Evolutionary conservation across 2,797 vertebrate genomes (phyloP).

Genomic region (Anguilla megastoma): DNA sequence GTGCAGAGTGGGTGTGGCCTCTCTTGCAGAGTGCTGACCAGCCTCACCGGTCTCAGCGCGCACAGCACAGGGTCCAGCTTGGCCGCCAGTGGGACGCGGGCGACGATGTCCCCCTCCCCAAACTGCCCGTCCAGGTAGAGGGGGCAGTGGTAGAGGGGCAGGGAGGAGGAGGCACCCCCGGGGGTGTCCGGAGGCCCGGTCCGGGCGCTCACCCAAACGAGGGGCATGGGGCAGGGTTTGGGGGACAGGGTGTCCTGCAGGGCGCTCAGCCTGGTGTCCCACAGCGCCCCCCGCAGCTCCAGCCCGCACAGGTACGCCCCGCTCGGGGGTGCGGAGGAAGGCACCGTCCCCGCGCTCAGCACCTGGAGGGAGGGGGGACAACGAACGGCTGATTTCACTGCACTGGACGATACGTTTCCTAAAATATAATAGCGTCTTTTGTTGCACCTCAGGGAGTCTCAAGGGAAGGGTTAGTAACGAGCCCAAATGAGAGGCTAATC

Average conservation of each 20-base stretch:
- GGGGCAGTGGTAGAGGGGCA: slow-evolving; percentile 72
- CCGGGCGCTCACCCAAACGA: slow-evolving; percentile 62
- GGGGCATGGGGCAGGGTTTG: slow-evolving; percentile 66
- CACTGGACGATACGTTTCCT: background rate
- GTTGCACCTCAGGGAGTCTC: background rate
- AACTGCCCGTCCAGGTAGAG: slow-evolving; percentile 63
- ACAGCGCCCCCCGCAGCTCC: slow-evolving; percentile 73
- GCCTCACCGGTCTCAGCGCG: slow-evolving; percentile 63
- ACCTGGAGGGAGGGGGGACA: slow-evolving; percentile 59
- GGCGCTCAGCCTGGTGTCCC: slow-evolving; percentile 65
- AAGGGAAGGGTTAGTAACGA: background rate
- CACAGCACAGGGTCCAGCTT: slow-evolving; percentile 62
- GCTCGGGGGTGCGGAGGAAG: slow-evolving; percentile 40
- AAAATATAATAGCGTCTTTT: background rate
- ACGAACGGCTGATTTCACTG: background rate
- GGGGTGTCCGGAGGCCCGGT: slow-evolving; percentile 30
- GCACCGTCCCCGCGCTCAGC: slow-evolving; percentile 41
- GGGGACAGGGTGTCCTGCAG: slow-evolving; percentile 63
- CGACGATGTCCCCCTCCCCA: slow-evolving; percentile 52
- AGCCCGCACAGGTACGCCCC: slow-evolving; percentile 74
- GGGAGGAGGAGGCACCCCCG: slow-evolving; percentile 1
- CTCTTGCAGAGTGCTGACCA: slow-evolving; percentile 58
- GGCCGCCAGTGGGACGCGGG: slow-evolving; percentile 60
- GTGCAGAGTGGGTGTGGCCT: slow-evolving; percentile 22
- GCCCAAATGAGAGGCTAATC: background rate